These are phyloP conservation scores for Lysandra bellargus DNA, from an alignment of 2,888 invertebrate species.

Conservation along the genomic window DNA sequence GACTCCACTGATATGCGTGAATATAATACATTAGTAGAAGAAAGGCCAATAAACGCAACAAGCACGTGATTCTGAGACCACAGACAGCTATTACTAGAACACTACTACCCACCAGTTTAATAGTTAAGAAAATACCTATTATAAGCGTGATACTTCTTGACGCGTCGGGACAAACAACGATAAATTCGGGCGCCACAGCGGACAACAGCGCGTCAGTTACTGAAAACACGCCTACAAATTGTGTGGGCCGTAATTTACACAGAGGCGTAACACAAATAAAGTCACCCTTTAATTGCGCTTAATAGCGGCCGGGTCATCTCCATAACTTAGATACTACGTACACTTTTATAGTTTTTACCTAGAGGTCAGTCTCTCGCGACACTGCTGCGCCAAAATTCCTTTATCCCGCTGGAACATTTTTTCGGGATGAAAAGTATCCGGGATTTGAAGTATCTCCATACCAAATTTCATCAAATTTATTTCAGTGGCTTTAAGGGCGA, in stretches of 20 bases:
- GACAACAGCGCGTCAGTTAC: conserved; percentile 45
- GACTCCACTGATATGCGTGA: too few relatives aligned
- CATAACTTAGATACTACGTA: background rate
- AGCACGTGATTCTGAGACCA: too few relatives aligned
- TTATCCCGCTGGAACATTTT: background rate
- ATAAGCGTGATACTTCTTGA: conserved; percentile 7
- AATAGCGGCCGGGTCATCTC: conserved; percentile 19
- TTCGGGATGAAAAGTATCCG: background rate
- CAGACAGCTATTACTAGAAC: too few relatives aligned
- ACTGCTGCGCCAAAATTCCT: too few relatives aligned
- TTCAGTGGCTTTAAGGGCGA: too few relatives aligned
- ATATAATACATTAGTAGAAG: too few relatives aligned
- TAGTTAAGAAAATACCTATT: background rate
- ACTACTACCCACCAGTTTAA: too few relatives aligned
- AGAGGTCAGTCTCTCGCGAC: too few relatives aligned
- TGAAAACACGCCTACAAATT: conserved; percentile 41
- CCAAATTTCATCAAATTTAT: too few relatives aligned
- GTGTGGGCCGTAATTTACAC: conserved; percentile 35
- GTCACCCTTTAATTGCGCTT: conserved; percentile 30
- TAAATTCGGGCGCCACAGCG: conserved; percentile 58
- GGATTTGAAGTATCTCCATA: too few relatives aligned
- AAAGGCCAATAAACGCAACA: too few relatives aligned
- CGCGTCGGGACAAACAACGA: conserved; percentile 52
- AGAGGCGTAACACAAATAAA: conserved; percentile 32
- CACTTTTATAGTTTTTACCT: background rate